A percentile compares a stretch with the other conserved stretches of the same genome.
Conservation (phyloP, 1,140 invertebrate species). For the Elysia chlorotica region DNA sequence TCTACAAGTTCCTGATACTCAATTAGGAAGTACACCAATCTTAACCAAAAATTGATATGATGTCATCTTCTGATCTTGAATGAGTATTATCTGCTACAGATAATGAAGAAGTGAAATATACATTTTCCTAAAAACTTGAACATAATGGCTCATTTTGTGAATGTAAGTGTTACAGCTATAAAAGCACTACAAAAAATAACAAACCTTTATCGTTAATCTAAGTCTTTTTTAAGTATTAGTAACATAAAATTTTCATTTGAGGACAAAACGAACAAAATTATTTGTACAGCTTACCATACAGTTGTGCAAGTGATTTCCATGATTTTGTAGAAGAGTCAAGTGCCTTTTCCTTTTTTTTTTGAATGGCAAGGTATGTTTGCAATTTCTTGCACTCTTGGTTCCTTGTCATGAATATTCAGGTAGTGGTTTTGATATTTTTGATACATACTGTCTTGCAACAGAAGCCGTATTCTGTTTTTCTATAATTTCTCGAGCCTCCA, state of each 20-base stretch:
- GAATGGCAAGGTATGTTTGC: background rate
- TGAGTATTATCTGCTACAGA: no score
- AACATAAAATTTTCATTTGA: background rate
- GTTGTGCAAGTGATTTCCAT: background rate
- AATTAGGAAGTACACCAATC: no score
- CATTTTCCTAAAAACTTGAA: no score
- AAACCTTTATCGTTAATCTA: no score
- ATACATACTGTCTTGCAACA: background rate
- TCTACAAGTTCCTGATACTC: no score
- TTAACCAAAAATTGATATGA: no score
- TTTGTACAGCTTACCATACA: background rate
- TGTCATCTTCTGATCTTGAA: no score
- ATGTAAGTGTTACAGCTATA: no score
- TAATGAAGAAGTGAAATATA: no score
- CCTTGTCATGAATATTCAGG: background rate
- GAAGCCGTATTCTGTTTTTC: background rate
- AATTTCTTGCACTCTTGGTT: background rate
- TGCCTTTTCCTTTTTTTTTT: background rate
- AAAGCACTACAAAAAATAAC: background rate
- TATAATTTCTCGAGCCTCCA: background rate
- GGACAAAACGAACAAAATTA: background rate
- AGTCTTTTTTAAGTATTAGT: no score
- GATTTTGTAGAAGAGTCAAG: background rate
- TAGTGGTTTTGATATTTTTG: background rate
- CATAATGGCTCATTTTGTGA: no score